Evolutionary conservation across 2,888 invertebrate species (phyloP).

Genomic region (Nemoura dubitans): DNA sequence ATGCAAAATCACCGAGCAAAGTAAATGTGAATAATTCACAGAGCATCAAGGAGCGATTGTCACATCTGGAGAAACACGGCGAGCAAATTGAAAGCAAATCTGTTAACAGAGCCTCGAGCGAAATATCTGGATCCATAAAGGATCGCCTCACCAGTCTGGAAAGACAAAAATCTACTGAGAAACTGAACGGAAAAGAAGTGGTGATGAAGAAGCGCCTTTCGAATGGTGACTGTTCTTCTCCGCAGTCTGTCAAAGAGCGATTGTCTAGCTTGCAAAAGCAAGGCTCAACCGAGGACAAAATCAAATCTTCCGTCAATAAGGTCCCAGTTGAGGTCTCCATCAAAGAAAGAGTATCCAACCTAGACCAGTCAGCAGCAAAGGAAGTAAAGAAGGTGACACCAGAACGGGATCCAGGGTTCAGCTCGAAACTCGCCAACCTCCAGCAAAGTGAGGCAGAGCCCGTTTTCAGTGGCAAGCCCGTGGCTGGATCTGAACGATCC

Average conservation of each 20-base stretch:
- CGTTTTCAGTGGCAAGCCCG: constrained; percentile 27
- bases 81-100: background rate
- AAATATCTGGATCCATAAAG: constrained; percentile 54
- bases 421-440: constrained; percentile 51
- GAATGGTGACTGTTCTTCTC: constrained; percentile 66
- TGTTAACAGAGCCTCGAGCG: constrained; percentile 8
- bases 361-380: constrained; percentile 46
- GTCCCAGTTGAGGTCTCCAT: constrained; percentile 46
- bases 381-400: constrained; percentile 49
- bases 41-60: constrained; percentile 70
- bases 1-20: constrained; percentile 22
- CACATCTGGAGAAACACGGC: constrained; percentile 54
- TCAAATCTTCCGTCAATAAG: constrained; percentile 24
- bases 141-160: constrained; percentile 53
- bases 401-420: constrained; percentile 49
- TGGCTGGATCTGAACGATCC: constrained; percentile 60
- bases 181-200: constrained; percentile 40
- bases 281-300: constrained; percentile 21
- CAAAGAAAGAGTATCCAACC: constrained; percentile 46
- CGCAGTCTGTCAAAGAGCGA: constrained; percentile 51
- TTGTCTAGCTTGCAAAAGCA: constrained; percentile 21
- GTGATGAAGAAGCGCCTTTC: constrained; percentile 63
- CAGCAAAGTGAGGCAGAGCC: constrained; percentile 42
- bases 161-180: constrained; percentile 44
- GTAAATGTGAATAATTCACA: constrained; percentile 70